Evolutionary conservation across 1,140 invertebrate species (phyloP), one percentile per base, ranked within the genome.

Genomic region (Hylyphantes graminicola): DNA sequence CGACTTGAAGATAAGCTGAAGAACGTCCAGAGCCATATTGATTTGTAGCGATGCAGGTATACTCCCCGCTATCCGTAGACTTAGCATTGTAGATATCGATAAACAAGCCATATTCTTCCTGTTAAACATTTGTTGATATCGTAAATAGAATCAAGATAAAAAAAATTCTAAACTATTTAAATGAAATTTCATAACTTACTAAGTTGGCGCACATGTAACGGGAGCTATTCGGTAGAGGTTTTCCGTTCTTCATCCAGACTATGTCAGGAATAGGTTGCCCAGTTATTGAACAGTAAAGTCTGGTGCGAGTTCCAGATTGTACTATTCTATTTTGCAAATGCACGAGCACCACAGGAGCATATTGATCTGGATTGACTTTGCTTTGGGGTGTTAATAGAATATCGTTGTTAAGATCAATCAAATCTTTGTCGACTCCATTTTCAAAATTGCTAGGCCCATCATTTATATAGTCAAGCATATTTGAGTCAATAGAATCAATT

Each of bases 11-110:
- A 48, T 92, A 93, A 7, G 95, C 94, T 0, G 95, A 95, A 82
- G 93, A 94, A 10, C 94, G 95, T 2, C 96, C 94, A 0, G 94
- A 95, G n/a, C 96, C 96, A 68, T 92, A 93, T 67, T 94, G 93
- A 90, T 97, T 97, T 89, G 97, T 95, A 10, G 96, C 96, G 87
- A 94, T 92, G 88, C 96, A 97, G 15, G 95, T 97, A 86, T 96
- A 95, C 59, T 94, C 92, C 48, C 95, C 96, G 77, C 92, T 90
- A 85, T 93, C 93, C 6, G 82, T 48, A 9, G 82, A 70, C 63
- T 77, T 85, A 35, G 72, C 54, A 17, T 77, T 85, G 50, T 59
- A 85, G 2, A 85, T 77, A 17, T 85, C 82, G 7, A 85, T 17
- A n/a, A 54, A 85, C n/a, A 68, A 17, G 2, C 82, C 82, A n/a